A percentile compares a stretch with the other conserved stretches of the same genome.
These are phyloP conservation scores for Colinus virginianus DNA, from an alignment of 2,113 vertebrate genomes.

Conservation along the genomic window DNA sequence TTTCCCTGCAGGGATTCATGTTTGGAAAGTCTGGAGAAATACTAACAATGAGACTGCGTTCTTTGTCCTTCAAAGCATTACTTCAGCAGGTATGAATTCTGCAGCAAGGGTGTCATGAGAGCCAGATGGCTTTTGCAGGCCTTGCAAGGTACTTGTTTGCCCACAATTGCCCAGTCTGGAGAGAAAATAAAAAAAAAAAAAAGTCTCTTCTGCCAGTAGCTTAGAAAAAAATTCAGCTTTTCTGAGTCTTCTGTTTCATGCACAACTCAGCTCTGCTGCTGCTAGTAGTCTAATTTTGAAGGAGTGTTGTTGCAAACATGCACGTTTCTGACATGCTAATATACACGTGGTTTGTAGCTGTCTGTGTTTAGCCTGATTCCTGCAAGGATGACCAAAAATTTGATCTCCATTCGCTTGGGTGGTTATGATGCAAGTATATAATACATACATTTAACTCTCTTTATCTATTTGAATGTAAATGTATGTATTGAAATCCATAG, in stretches of 20 bases:
- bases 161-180: background rate
- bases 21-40: conserved; percentile 82
- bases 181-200: background rate
- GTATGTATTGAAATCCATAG: background rate
- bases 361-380: background rate
- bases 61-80: conserved; percentile 75
- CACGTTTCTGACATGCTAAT: background rate
- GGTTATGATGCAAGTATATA: background rate
- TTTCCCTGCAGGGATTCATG: conserved; percentile 74
- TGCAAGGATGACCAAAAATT: background rate
- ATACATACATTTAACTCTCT: background rate
- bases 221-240: background rate
- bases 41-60: conserved; percentile 77
- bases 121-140: background rate
- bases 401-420: background rate
- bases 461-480: background rate
- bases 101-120: background rate
- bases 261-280: background rate
- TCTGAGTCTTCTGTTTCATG: background rate
- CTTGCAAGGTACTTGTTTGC: background rate
- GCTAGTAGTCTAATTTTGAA: background rate
- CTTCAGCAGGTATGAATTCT: conserved; percentile 77
- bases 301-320: background rate
- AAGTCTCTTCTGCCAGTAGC: background rate
- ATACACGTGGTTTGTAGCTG: background rate